Evolutionary conservation across 1,140 invertebrate genomes (phyloP).

Genomic region (Ladona fulva): DNA sequence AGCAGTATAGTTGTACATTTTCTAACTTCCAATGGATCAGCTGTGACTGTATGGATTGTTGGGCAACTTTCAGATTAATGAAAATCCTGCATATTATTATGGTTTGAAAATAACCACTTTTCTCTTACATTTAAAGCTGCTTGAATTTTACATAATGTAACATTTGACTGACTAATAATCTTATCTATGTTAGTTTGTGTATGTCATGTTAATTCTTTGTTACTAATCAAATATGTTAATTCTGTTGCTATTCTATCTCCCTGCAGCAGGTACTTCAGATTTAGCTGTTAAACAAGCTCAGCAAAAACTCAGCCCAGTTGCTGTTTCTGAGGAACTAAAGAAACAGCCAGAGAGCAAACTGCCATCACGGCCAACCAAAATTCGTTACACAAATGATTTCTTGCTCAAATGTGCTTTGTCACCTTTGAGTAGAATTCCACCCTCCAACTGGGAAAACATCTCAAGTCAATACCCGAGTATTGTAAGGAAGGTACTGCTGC

Average conservation of each 20-base stretch:
- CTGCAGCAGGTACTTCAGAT: background rate
- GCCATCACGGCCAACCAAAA: background rate
- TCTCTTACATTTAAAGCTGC: too few relatives aligned
- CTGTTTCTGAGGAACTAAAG: background rate
- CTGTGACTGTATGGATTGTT: too few relatives aligned
- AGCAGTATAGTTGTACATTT: too few relatives aligned
- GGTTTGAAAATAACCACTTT: too few relatives aligned
- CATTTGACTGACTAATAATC: too few relatives aligned
- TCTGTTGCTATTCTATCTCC: background rate
- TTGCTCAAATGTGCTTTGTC: background rate
- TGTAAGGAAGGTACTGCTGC: background rate
- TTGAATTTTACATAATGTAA: too few relatives aligned
- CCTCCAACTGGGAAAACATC: background rate
- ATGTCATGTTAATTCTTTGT: too few relatives aligned
- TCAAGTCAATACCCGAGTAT: background rate
- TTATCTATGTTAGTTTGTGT: too few relatives aligned
- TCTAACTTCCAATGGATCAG: too few relatives aligned
- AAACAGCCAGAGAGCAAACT: background rate
- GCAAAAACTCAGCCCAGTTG: background rate
- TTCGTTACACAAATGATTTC: background rate
- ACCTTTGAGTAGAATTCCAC: background rate
- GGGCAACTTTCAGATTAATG: too few relatives aligned
- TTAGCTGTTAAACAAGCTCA: background rate
- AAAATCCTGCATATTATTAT: too few relatives aligned
- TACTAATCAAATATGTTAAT: too few relatives aligned